phyloP scores from a whole-genome alignment of 2,113 vertebrate genomes.

The Eidolon helvum region DNA sequence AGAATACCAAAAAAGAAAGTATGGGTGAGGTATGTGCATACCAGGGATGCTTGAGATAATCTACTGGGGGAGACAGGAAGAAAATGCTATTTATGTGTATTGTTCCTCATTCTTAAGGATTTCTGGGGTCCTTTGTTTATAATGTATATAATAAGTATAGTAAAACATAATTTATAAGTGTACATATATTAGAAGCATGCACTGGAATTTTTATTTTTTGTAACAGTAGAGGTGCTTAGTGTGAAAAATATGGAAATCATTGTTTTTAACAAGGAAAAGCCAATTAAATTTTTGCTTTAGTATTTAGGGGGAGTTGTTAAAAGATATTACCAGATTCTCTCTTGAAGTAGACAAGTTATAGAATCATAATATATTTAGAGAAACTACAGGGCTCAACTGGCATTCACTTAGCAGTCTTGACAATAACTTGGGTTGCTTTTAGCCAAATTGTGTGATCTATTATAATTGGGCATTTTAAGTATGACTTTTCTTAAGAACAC shows the following conservation, averaged over 20 bases:
- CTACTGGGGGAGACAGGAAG: background rate
- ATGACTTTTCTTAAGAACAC: background rate
- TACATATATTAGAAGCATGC: background rate
- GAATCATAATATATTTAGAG: background rate
- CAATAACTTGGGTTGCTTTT: background rate
- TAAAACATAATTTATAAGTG: background rate
- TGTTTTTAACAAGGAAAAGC: constrained; percentile 12
- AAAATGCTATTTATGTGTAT: background rate
- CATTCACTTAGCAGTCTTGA: background rate
- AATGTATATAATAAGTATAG: background rate
- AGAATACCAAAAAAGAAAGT: background rate
- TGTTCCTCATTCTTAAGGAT: background rate
- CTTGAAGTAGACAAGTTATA: background rate
- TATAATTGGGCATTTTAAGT: constrained; percentile 7
- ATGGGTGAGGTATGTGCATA: background rate
- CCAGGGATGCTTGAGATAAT: background rate
- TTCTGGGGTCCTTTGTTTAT: background rate
- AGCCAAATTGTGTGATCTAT: background rate
- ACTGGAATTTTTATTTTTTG: constrained; percentile 1
- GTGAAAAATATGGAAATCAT: background rate
- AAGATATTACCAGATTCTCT: background rate
- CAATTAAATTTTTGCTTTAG: background rate
- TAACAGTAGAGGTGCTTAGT: background rate
- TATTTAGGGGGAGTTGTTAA: background rate
- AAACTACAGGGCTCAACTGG: background rate